Evolutionary conservation across 2,113 vertebrate genomes (phyloP).

Genomic region (Dinomys branickii): DNA sequence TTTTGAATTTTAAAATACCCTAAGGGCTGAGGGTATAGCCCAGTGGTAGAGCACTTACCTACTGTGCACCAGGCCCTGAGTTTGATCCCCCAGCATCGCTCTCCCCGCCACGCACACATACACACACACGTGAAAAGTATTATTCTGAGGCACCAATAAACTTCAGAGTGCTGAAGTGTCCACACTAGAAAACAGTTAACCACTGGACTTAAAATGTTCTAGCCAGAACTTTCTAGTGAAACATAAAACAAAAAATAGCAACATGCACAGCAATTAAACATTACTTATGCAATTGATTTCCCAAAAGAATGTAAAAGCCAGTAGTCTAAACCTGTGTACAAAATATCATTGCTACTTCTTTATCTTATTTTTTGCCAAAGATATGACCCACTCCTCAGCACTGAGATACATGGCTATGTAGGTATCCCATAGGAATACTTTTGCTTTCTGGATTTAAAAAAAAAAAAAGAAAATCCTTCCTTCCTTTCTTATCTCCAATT

Average conservation of each 20-base stretch:
- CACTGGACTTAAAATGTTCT: background rate
- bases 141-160: background rate
- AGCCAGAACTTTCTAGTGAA: conserved; percentile 34
- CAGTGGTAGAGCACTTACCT: background rate
- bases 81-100: background rate
- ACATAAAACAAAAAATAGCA: background rate
- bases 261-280: background rate
- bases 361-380: background rate
- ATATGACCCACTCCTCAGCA: background rate
- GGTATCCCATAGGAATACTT: background rate
- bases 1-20: background rate
- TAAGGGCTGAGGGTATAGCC: background rate
- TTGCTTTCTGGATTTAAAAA: background rate
- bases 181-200: background rate
- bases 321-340: background rate
- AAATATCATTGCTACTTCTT: background rate
- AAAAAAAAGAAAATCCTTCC: background rate
- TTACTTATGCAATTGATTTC: background rate
- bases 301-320: background rate
- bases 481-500: background rate
- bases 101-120: no score
- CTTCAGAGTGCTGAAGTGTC: background rate
- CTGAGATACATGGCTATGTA: background rate
- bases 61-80: background rate
- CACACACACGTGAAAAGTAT: no score